Conservation (phyloP, 2,113 vertebrate species). For the Eubucco bourcierii region DNA sequence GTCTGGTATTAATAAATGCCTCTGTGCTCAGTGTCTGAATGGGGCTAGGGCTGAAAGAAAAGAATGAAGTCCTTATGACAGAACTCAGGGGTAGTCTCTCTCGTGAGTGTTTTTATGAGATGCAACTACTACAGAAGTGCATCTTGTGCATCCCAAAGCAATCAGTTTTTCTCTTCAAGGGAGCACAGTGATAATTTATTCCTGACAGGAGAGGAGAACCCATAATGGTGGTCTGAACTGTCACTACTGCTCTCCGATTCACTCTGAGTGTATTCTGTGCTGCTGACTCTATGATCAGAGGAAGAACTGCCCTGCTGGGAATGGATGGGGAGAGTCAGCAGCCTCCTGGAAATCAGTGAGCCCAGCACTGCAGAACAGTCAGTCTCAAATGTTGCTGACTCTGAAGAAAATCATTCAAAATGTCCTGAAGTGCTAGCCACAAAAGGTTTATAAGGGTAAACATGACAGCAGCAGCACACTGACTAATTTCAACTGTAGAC, state of each 20-base stretch:
- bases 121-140: neutral
- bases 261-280: neutral
- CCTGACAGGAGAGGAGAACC: conserved; percentile 1
- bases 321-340: neutral
- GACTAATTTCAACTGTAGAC: neutral
- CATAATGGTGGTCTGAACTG: neutral
- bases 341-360: neutral
- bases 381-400: neutral
- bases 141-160: neutral
- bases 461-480: neutral
- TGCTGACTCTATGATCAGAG: neutral
- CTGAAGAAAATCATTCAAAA: neutral
- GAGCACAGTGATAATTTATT: neutral
- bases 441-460: neutral
- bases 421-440: neutral
- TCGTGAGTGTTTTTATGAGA: conserved; percentile 32
- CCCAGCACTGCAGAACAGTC: too few species aligned
- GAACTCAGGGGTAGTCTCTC: neutral
- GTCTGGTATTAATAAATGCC: conserved; percentile 63
- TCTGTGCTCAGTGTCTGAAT: neutral
- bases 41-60: neutral
- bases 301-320: neutral
- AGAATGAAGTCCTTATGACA: conserved; percentile 47
- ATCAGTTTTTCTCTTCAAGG: neutral
- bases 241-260: neutral